Evolutionary conservation across 2,888 invertebrate species (phyloP), one percentile per base, ranked within the genome.

Genomic region (Griposia aprilina): DNA sequence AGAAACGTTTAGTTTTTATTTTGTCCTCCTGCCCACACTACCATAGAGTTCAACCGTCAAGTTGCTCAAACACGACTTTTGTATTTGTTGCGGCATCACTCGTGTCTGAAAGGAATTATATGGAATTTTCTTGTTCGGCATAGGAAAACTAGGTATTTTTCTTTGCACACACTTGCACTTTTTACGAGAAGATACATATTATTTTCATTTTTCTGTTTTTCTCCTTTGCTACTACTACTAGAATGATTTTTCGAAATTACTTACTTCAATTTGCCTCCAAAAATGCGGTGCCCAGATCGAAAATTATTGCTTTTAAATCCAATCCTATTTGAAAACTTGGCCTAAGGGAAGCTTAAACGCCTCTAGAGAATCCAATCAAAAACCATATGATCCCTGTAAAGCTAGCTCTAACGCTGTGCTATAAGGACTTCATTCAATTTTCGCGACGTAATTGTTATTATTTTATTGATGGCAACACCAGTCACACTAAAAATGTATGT

Each of bases 291-390:
- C 59, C n/a, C n/a, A 36, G n/a, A 15, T 30, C 11, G 50, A 52
- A 60, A 52, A n/a, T 30, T 15, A 69, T 52, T 78, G 15, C 17
- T 60, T 79, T 68, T 36, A 7, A 62, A 74, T 72, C 13, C 36
- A 57, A 50, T 66, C 48, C 50, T n/a, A 48, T 57, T 30, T 59
- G 2, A 13, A 11, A 55, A 59, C 13, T 3, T 68, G 6, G 6
- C 26, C 2, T 36, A 8, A 17, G 50, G 4, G 13, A 4, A 13
- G 3, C 6, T 17, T 17, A 41, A 26, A 20, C 2, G n/a, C 15
- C 48, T 59, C 2, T 36, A n/a, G 20, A 55, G 7, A 7, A 55
- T 48, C 1, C 10, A 52, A 57, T 20, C 41, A 59, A 57, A 7
- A 63, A 23, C 6, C 17, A 45, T 26, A 17, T 2, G 8, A 41